Evolutionary conservation across 2,797 vertebrate genomes (phyloP).

Genomic region (Leucoraja ocellata): DNA sequence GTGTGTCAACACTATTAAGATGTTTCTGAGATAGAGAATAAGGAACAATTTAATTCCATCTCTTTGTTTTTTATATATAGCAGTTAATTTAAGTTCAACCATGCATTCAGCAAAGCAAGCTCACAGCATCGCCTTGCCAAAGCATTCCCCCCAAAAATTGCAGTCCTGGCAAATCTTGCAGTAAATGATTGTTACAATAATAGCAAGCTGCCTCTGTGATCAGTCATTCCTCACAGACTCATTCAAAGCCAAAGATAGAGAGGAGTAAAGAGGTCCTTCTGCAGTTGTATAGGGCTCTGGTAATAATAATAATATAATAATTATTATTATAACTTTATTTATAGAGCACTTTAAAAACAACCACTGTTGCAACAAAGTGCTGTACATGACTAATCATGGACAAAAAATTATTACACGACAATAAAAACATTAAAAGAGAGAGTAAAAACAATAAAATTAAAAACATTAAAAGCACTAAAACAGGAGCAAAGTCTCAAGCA

Average conservation of each 20-base stretch:
- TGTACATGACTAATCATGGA: too few species aligned
- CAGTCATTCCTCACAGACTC: neutral
- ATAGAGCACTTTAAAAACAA: too few species aligned
- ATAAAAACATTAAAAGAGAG: too few species aligned
- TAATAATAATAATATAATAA: too few species aligned
- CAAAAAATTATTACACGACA: too few species aligned
- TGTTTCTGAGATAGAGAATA: neutral
- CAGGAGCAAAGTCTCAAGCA: too few species aligned
- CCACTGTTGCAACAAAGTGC: too few species aligned
- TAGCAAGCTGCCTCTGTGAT: neutral
- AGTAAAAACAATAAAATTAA: too few species aligned
- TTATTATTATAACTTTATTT: too few species aligned
- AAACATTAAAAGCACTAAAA: too few species aligned
- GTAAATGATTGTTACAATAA: neutral
- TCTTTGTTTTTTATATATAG: neutral
- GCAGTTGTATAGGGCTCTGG: too few species aligned
- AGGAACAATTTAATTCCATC: neutral
- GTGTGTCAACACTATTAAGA: neutral
- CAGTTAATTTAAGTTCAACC: neutral
- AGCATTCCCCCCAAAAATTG: neutral
- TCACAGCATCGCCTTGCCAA: neutral
- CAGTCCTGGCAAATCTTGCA: neutral
- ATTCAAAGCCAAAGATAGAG: neutral
- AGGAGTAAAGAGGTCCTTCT: too few species aligned
- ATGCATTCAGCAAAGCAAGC: neutral